Base-by-base conservation (phyloP, 1,140 invertebrate genomes). In the Babylonia areolata region DNA sequence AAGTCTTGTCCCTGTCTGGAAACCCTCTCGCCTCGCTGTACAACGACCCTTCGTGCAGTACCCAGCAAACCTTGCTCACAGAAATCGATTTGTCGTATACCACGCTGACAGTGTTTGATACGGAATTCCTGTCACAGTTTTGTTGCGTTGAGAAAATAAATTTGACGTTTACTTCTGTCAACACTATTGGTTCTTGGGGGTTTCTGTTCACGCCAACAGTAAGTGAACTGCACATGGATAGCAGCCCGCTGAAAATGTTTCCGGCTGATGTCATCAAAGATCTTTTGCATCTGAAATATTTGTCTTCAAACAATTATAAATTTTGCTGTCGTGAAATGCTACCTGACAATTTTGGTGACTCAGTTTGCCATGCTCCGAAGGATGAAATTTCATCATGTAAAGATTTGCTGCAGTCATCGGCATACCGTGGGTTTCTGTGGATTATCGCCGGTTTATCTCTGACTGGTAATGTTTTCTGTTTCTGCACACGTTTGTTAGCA, bases 361-460 rank as follows among this genome's bases (percentile, higher is more conserved):
- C 39, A 71, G 79, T 69, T 3, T 86, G 85, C 33, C 33, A 42
- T 31, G 78, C 85, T 1, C 85, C 85, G 3, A 77, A 31, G 17
- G 79, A 86, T 39, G 85, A 87, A 58, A 80, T 90, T 40, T 90
- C 90, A 17, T 90, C 90, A 3, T 90, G 90, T 81, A 58, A 79
- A n/a, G 85, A 90, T 46, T 54, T 90, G 35, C 85, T 90, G 51
- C 46, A 69, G 35, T 82, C 82, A 33, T 40, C 69, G 33, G 15
- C 84, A 31, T 81, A 90, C 3, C 81, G 87, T 9, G 84, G 87
- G 6, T 77, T 79, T 20, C 78, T 90, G 2, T 90, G 88, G 90
- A 64, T 90, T 69, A 81, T 90, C 35, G 88, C 87, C 1, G 39
- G 86, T 3, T 3, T 88, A 12, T 75, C 89, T 11, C 23, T 91